Percentiles rank a stretch among this genome's conserved stretches.
These are phyloP conservation scores for Trachelus iudaicus DNA, from an alignment of 2,888 invertebrate genomes.

Conservation along the genomic window DNA sequence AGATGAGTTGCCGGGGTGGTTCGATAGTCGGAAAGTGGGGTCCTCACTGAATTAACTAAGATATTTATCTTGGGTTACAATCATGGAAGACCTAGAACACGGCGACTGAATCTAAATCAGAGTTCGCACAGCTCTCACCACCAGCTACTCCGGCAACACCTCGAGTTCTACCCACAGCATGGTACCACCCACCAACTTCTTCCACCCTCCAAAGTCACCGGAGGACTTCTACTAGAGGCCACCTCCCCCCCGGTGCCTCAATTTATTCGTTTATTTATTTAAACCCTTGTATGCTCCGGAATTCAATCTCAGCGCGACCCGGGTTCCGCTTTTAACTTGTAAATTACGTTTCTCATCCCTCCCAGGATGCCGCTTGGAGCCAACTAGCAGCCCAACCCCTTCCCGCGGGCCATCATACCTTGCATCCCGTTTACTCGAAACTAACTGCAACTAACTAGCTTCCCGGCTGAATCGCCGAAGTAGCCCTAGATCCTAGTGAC, in stretches of 20 bases:
- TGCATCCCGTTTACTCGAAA: not conserved
- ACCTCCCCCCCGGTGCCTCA: not conserved
- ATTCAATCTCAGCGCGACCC: slow-evolving; percentile 8
- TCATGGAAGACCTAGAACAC: slow-evolving; percentile 34
- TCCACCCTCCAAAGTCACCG: not conserved
- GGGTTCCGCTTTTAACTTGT: slow-evolving; percentile 13
- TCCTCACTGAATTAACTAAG: slow-evolving; percentile 42
- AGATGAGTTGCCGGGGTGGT: not conserved
- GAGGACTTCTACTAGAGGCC: not conserved
- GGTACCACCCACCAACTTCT: not conserved
- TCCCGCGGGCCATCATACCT: not conserved
- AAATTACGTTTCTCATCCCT: slow-evolving; percentile 1
- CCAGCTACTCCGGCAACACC: not conserved
- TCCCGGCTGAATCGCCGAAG: not conserved
- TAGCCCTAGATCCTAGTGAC: not conserved
- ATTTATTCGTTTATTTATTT: slow-evolving; percentile 19
- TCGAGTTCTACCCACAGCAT: not conserved
- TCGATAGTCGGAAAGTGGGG: slow-evolving; percentile 12
- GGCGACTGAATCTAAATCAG: slow-evolving; percentile 25
- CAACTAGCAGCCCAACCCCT: not conserved
- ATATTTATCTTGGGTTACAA: slow-evolving; percentile 50
- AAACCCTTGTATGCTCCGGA: slow-evolving; percentile 13
- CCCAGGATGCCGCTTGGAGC: not conserved
- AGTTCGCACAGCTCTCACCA: not conserved
- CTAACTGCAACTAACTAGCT: not conserved